Evolutionary conservation across 2,113 vertebrate species (phyloP).

Genomic region (Dipodomys stephensi): DNA sequence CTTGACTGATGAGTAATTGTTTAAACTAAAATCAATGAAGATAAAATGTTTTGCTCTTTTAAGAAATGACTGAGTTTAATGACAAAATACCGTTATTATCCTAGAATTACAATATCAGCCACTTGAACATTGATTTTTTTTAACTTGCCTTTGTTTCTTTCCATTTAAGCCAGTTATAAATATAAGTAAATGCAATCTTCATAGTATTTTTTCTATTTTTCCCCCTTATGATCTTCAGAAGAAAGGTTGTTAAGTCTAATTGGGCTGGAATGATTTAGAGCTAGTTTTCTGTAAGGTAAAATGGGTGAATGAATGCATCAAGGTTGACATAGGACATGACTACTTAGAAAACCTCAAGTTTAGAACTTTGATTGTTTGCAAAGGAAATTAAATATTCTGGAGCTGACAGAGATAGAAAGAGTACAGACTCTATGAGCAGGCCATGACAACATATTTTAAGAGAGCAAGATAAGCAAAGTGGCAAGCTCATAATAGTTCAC

Average conservation of each 20-base stretch:
- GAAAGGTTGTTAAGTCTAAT: slow-evolving; percentile 67
- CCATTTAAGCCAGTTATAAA: slow-evolving; percentile 42
- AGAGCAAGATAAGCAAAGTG: neutral
- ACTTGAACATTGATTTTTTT: slow-evolving; percentile 60
- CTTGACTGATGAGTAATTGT: slow-evolving; percentile 43
- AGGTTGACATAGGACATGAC: slow-evolving; percentile 43
- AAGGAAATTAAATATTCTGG: slow-evolving; percentile 13
- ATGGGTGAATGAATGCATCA: slow-evolving; percentile 70
- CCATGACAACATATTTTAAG: neutral
- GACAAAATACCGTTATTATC: slow-evolving; percentile 50
- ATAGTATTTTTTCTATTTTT: slow-evolving; percentile 7
- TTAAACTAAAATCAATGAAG: slow-evolving; percentile 41
- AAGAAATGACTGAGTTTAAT: slow-evolving; percentile 32
- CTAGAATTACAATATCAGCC: slow-evolving; percentile 55
- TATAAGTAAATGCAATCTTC: slow-evolving; percentile 41
- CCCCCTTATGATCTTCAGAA: slow-evolving; percentile 46
- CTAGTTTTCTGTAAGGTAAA: slow-evolving; percentile 45
- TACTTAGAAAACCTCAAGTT: neutral
- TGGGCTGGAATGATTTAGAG: slow-evolving; percentile 55
- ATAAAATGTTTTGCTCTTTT: slow-evolving; percentile 59
- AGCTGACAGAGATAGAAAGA: slow-evolving; percentile 26
- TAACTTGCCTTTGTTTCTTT: slow-evolving; percentile 53
- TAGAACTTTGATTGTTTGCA: slow-evolving; percentile 14
- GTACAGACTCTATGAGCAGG: neutral
- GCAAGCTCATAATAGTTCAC: neutral